phyloP scores from a whole-genome alignment of 2,888 invertebrate species.

The Augochlorella aurata region DNA sequence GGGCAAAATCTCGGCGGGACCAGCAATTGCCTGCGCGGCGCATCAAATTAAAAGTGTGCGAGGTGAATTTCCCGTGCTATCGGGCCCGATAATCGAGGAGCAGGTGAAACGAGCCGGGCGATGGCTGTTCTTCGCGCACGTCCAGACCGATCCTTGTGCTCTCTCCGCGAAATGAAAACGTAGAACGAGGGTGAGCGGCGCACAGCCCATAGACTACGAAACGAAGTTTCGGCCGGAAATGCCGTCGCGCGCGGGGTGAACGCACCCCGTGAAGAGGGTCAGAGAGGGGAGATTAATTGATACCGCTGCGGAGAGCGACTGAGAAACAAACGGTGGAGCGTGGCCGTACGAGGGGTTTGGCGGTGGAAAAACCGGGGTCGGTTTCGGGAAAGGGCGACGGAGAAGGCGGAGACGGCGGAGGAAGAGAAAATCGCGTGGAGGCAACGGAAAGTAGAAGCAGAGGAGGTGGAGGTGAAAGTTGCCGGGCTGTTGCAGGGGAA shows the following conservation, averaged over 20 bases:
- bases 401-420: conserved; percentile 21
- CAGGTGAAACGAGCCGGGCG: background rate
- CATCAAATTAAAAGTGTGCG: background rate
- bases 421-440: conserved; percentile 25
- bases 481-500: conserved; percentile 64
- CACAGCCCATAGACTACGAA: conserved; percentile 56
- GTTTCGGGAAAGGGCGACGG: conserved; percentile 28
- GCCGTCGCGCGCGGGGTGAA: conserved; percentile 62
- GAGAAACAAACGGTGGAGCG: conserved; percentile 32
- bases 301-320: conserved; percentile 57
- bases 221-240: conserved; percentile 69
- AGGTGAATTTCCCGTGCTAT: background rate
- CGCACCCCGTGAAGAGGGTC: conserved; percentile 65
- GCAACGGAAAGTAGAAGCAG: conserved; percentile 36
- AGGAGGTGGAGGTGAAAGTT: conserved; percentile 58
- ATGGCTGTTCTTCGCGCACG: conserved; percentile 12
- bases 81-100: background rate
- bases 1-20: background rate
- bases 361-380: background rate
- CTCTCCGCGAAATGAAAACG: conserved; percentile 59
- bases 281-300: conserved; percentile 71
- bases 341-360: background rate
- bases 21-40: background rate
- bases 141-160: conserved; percentile 18
- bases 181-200: conserved; percentile 43